Conservation (phyloP, 2,113 vertebrate genomes). For the Cyprinus carpio region DNA sequence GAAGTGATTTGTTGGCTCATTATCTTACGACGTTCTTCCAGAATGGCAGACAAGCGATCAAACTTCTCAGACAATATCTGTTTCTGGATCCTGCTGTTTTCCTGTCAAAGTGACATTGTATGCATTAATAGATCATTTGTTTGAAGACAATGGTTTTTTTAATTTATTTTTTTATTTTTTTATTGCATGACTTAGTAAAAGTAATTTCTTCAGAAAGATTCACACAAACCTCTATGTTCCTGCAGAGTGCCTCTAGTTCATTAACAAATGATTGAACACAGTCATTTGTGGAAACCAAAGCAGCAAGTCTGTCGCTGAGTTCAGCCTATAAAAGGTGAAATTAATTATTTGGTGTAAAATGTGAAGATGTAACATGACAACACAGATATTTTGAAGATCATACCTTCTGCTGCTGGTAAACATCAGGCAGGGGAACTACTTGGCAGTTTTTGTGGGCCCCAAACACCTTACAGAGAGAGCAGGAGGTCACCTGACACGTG, state of each 20-base stretch:
- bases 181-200: neutral
- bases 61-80: slow-evolving; percentile 75
- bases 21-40: slow-evolving; percentile 73
- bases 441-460: slow-evolving; percentile 75
- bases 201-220: neutral
- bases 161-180: neutral
- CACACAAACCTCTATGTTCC: slow-evolving; percentile 70
- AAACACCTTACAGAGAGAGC: slow-evolving; percentile 83
- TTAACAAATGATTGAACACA: slow-evolving; percentile 65
- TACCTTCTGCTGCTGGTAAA: slow-evolving; percentile 78
- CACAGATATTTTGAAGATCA: neutral
- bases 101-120: slow-evolving; percentile 59
- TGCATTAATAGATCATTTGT: neutral
- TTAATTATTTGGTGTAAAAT: neutral
- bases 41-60: slow-evolving; percentile 65
- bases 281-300: slow-evolving; percentile 66
- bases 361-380: neutral
- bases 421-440: slow-evolving; percentile 73
- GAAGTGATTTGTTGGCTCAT: slow-evolving; percentile 72
- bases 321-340: slow-evolving; percentile 62
- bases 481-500: slow-evolving; percentile 75
- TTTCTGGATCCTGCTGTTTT: slow-evolving; percentile 72
- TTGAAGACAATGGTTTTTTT: neutral
- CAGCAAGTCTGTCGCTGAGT: slow-evolving; percentile 67
- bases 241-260: slow-evolving; percentile 71